phyloP scores from a whole-genome alignment of 2,113 vertebrate genomes.

The Dolichallabes microphthalmus region DNA sequence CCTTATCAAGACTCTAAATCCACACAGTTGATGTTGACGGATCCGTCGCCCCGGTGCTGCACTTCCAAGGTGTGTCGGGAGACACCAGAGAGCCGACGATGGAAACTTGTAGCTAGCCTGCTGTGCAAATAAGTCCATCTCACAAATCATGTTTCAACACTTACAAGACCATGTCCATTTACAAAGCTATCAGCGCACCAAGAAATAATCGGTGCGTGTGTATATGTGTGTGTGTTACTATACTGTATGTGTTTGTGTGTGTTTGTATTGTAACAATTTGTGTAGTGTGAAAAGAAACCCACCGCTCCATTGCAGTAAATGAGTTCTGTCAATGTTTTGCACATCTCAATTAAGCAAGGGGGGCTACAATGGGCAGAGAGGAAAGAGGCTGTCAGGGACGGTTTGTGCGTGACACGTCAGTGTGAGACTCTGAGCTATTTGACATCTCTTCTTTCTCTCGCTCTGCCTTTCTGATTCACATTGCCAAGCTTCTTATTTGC shows the following conservation, averaged over 20 bases:
- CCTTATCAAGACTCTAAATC: neutral
- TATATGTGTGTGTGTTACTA: conserved; percentile 39
- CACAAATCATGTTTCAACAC: conserved; percentile 55
- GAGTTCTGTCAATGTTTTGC: conserved; percentile 73
- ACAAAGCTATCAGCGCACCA: conserved; percentile 52
- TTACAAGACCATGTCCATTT: conserved; percentile 62
- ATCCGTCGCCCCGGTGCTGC: neutral
- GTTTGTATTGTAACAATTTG: conserved; percentile 68
- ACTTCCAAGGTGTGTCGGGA: neutral
- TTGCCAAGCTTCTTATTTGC: neutral
- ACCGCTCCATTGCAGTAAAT: conserved; percentile 69
- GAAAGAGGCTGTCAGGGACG: conserved; percentile 55
- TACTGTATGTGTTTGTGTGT: conserved; percentile 43
- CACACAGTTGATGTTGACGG: neutral
- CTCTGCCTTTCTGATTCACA: neutral
- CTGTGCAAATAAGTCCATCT: conserved; percentile 46
- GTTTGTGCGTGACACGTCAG: conserved; percentile 52
- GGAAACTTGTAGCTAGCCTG: neutral
- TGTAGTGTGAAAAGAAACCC: conserved; percentile 65
- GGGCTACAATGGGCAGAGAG: conserved; percentile 63
- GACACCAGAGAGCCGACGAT: neutral
- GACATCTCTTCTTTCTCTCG: conserved; percentile 33
- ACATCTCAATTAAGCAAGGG: conserved; percentile 70
- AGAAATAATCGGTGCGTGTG: conserved; percentile 15
- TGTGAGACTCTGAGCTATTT: conserved; percentile 33